Evolutionary conservation across 2,888 invertebrate genomes (phyloP).

Genomic region (Rhagonycha lutea): DNA sequence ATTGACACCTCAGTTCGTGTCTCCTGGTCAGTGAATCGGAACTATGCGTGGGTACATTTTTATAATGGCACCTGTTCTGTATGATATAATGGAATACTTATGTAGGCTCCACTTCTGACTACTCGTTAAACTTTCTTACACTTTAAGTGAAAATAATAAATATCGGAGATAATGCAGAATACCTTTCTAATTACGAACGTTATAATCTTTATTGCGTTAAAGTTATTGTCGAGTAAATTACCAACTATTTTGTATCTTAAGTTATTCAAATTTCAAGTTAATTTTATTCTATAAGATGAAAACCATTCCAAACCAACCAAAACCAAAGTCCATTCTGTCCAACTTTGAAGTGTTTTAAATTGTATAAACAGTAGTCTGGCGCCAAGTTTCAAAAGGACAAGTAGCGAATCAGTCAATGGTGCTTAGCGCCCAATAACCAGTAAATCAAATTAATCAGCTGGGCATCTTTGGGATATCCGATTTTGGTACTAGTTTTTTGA

Average conservation of each 20-base stretch:
- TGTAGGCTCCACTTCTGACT: slow-evolving; percentile 48
- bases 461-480: no score
- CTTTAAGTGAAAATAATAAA: slow-evolving; percentile 52
- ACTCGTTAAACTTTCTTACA: slow-evolving; percentile 49
- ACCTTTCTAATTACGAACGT: slow-evolving; percentile 39
- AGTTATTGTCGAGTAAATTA: slow-evolving; percentile 5
- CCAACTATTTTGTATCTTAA: not conserved
- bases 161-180: slow-evolving; percentile 48
- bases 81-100: slow-evolving; percentile 54
- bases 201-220: slow-evolving; percentile 18
- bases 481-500: not conserved
- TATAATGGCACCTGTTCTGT: slow-evolving; percentile 53
- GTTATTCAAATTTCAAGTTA: not conserved
- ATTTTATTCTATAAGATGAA: not conserved
- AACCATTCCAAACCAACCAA: no score
- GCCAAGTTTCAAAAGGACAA: no score
- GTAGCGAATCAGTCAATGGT: no score
- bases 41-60: slow-evolving; percentile 52
- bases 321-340: no score
- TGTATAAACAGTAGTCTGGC: no score
- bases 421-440: no score
- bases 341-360: no score
- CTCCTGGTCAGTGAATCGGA: slow-evolving; percentile 45
- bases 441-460: no score
- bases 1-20: slow-evolving; percentile 41